Conservation (phyloP, 2,888 invertebrate genomes). For the Sinelater perroti region DNA sequence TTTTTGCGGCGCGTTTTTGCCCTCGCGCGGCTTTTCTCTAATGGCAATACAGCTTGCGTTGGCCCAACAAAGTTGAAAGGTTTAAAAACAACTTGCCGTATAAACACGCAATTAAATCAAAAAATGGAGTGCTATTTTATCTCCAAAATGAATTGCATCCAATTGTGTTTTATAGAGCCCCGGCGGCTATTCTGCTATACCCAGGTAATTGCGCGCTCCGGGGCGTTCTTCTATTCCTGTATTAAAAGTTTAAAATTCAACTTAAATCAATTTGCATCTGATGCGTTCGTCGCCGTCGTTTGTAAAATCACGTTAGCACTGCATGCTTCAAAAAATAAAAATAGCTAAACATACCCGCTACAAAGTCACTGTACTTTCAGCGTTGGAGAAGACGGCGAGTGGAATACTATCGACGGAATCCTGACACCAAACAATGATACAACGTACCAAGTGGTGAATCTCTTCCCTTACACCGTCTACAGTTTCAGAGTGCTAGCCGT, state of each 20-base stretch:
- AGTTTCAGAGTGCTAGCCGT: conserved; percentile 77
- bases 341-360: background rate
- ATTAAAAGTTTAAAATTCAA: too few species aligned
- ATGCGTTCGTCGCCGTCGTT: background rate
- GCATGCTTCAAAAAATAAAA: background rate
- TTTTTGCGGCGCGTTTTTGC: conserved; percentile 1
- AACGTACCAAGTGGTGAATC: conserved; percentile 70
- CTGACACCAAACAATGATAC: conserved; percentile 71
- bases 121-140: conserved; percentile 8
- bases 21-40: conserved; percentile 7
- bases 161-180: conserved; percentile 11
- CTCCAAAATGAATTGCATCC: conserved; percentile 3
- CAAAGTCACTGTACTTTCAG: conserved; percentile 62
- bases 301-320: conserved; percentile 1
- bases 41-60: background rate
- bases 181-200: too few species aligned
- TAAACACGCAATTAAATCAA: conserved; percentile 11
- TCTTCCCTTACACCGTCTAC: conserved; percentile 79
- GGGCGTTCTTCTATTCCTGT: too few species aligned
- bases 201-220: too few species aligned
- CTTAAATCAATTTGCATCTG: background rate
- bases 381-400: conserved; percentile 74
- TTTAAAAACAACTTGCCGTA: background rate
- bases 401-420: conserved; percentile 70
- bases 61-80: too few species aligned